Conservation (phyloP, 1,140 invertebrate species). For the Gonioctena quinquepunctata region DNA sequence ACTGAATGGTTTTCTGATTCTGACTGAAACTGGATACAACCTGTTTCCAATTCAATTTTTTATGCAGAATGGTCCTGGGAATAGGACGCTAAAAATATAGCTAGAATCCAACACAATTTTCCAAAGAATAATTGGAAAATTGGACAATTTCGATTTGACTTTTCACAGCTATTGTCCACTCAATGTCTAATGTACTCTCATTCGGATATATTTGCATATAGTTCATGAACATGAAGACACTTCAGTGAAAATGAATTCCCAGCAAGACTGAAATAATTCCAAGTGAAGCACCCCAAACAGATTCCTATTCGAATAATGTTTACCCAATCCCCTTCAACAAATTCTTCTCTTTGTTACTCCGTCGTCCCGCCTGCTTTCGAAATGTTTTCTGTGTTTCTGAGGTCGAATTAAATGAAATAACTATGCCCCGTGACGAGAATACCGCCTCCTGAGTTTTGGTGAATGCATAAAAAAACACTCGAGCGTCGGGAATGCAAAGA, state of each 20-base stretch:
- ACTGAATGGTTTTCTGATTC: no score
- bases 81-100: no score
- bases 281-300: background rate
- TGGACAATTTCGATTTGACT: no score
- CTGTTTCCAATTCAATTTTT: no score
- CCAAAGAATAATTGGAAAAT: no score
- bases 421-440: background rate
- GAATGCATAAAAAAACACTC: conserved; percentile 13
- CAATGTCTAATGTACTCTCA: no score
- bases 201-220: no score
- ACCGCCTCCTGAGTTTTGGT: background rate
- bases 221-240: no score
- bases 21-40: no score
- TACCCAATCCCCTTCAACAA: background rate
- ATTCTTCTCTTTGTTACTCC: background rate
- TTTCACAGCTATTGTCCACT: no score
- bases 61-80: no score
- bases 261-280: background rate
- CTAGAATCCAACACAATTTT: no score
- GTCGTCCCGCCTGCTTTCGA: background rate
- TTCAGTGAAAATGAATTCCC: background rate
- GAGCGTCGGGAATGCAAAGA: background rate
- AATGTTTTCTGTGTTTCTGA: background rate
- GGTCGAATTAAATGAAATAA: conserved; percentile 7
- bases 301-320: background rate